A percentile compares a stretch with the other conserved stretches of the same genome.
Conservation (phyloP, 1,140 invertebrate species). For the Drosophila asahinai region DNA sequence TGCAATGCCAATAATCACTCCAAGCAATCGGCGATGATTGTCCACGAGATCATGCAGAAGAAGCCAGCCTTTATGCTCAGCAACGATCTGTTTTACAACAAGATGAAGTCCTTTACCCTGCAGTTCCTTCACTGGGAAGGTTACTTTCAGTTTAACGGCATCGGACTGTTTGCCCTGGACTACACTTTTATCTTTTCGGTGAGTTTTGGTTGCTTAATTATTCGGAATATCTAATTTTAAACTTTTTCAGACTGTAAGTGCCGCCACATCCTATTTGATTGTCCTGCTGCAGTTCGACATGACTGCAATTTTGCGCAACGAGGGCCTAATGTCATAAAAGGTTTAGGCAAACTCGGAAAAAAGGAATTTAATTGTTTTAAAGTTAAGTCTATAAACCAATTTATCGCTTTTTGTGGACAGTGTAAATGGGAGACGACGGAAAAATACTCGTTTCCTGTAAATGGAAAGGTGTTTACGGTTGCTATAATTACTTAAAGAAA, state of each 20-base stretch:
- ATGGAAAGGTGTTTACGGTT: background rate
- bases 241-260: conserved; percentile 79
- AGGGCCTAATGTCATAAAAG: conserved; percentile 70
- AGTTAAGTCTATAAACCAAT: background rate
- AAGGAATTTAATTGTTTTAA: background rate
- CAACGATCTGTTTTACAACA: conserved; percentile 83
- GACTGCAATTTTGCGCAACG: conserved; percentile 74
- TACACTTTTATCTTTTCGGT: conserved; percentile 85
- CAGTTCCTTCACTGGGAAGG: conserved; percentile 84
- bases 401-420: conserved; percentile 3
- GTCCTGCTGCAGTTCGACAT: conserved; percentile 84
- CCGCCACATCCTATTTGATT: conserved; percentile 84
- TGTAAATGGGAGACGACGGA: background rate
- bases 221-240: background rate
- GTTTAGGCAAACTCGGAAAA: conserved; percentile 36
- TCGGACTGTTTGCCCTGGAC: conserved; percentile 80
- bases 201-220: conserved; percentile 8
- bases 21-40: conserved; percentile 83
- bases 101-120: conserved; percentile 84
- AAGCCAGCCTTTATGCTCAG: conserved; percentile 83
- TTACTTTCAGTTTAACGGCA: conserved; percentile 83
- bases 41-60: conserved; percentile 85
- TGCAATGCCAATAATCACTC: conserved; percentile 80
- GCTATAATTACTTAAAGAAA: too few species aligned
- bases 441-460: conserved; percentile 14